These are phyloP conservation scores for Glyphotaelius pellucidus DNA, from an alignment of 2,888 invertebrate species.

Conservation along the genomic window DNA sequence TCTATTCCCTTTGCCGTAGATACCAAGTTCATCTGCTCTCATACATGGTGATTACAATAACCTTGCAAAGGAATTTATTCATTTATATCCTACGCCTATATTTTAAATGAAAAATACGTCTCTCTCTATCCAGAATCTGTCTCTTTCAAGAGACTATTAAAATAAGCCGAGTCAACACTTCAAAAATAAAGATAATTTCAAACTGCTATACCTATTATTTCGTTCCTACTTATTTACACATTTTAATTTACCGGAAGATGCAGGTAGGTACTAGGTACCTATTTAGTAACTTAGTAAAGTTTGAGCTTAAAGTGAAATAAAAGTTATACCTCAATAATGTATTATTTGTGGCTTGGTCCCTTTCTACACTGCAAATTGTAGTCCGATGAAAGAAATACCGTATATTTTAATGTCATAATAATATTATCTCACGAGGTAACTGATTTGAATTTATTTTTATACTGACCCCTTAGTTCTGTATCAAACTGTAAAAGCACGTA, in stretches of 20 bases:
- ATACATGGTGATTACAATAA: slow-evolving; percentile 29
- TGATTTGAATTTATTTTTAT: slow-evolving; percentile 57
- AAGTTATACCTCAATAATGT: too few species aligned
- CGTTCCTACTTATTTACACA: not conserved
- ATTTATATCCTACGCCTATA: slow-evolving; percentile 49
- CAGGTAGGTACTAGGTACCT: not conserved
- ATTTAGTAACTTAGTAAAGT: not conserved
- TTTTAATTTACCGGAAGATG: not conserved
- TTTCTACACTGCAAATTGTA: not conserved
- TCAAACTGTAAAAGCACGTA: not conserved
- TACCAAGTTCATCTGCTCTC: slow-evolving; percentile 47
- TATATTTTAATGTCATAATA: not conserved
- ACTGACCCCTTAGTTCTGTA: slow-evolving; percentile 44
- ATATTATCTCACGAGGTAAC: not conserved
- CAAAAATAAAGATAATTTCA: not conserved
- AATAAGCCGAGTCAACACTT: not conserved
- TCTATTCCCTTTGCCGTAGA: slow-evolving; percentile 49
- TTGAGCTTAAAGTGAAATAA: not conserved
- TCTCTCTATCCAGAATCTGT: slow-evolving; percentile 30
- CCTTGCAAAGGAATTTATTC: slow-evolving; percentile 57
- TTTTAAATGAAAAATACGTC: not conserved
- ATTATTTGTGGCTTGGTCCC: not conserved
- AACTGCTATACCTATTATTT: too few species aligned
- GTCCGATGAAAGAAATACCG: not conserved
- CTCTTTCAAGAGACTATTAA: slow-evolving; percentile 3